These are phyloP conservation scores for Ophthalmolycus amberensis DNA, from an alignment of 2,113 vertebrate genomes.

Conservation along the genomic window DNA sequence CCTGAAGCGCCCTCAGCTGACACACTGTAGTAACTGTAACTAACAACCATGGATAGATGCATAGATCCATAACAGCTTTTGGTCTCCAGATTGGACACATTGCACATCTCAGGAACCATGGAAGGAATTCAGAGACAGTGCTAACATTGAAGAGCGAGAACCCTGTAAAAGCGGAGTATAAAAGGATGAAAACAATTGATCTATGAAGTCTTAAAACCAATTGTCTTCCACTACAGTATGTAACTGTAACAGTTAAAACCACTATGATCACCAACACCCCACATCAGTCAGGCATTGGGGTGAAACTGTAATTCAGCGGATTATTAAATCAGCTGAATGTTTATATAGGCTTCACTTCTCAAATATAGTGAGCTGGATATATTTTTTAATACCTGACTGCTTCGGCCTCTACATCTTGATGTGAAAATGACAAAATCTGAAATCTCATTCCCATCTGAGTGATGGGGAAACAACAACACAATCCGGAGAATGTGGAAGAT, in stretches of 20 bases:
- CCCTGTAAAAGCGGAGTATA: not conserved
- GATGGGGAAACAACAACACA: not conserved
- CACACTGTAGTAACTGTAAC: constrained; percentile 6
- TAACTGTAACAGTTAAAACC: not conserved
- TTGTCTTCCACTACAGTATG: constrained; percentile 59
- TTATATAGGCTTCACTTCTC: not conserved
- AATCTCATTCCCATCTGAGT: not conserved
- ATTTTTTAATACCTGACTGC: not conserved
- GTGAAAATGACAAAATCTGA: not conserved
- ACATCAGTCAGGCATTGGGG: not conserved
- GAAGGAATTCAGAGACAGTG: not conserved
- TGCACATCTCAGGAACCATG: constrained; percentile 10
- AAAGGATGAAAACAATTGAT: not conserved
- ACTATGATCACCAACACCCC: not conserved
- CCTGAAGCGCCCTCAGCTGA: not conserved
- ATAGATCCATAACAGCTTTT: not conserved
- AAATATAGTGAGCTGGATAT: not conserved
- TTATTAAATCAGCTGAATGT: not conserved
- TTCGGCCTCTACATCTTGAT: not conserved
- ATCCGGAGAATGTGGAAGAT: not conserved
- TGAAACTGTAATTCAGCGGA: not conserved
- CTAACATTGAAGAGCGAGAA: not conserved
- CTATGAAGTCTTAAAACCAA: not conserved
- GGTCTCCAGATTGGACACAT: not conserved
- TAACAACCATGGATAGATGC: not conserved